Evolutionary conservation across 2,888 invertebrate genomes (phyloP).

Genomic region (Oscheius sp.): DNA sequence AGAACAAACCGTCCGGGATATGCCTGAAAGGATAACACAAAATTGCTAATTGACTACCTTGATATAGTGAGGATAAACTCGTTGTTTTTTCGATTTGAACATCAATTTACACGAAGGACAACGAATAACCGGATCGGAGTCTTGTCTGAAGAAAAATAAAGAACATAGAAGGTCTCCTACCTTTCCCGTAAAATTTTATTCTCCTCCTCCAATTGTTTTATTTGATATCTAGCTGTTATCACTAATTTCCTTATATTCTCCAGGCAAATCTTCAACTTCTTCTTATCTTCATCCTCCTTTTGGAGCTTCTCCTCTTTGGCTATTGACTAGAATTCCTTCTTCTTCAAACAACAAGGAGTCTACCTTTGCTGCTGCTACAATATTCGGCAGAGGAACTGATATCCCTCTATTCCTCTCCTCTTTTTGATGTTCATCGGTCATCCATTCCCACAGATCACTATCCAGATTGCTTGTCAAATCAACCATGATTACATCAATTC

Average conservation of each 20-base stretch:
- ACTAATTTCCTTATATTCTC: constrained; percentile 3
- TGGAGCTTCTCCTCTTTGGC: background rate
- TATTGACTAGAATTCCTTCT: background rate
- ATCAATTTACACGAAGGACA: constrained; percentile 2
- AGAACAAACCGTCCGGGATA: background rate
- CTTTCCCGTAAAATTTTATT: background rate
- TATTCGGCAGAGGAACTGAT: background rate
- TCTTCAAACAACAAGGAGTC: background rate
- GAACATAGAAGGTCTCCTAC: background rate
- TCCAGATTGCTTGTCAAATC: background rate
- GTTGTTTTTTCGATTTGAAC: background rate
- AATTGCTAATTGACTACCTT: background rate
- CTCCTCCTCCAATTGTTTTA: constrained; percentile 1
- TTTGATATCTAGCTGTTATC: constrained; percentile 23
- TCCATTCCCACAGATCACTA: background rate
- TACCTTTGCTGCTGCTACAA: background rate
- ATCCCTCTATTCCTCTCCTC: background rate
- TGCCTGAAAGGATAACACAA: background rate
- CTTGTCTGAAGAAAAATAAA: background rate
- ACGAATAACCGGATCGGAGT: constrained; percentile 8
- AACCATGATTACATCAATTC: background rate
- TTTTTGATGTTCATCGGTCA: background rate
- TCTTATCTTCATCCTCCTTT: background rate
- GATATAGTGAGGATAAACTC: constrained; percentile 4
- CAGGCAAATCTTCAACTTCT: constrained; percentile 5